phyloP scores from a whole-genome alignment of 2,888 invertebrate species.

The Lithodes maja region DNA sequence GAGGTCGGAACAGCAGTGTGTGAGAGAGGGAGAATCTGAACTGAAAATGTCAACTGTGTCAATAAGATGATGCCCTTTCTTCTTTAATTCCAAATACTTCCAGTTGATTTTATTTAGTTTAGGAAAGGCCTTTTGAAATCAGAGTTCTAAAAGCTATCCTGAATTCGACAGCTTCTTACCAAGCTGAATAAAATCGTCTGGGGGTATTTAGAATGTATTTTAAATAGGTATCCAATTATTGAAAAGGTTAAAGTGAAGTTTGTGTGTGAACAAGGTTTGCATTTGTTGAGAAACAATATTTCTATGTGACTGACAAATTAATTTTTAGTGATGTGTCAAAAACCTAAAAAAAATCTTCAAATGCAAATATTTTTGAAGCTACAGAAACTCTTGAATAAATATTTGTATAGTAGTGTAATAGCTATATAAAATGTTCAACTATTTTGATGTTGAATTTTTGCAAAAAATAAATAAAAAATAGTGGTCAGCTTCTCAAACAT shows the following conservation, averaged over 20 bases:
- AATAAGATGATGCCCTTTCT: neutral
- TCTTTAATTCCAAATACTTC: no score
- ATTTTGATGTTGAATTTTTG: slow-evolving; percentile 7
- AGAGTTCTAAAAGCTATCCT: no score
- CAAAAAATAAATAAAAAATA: neutral
- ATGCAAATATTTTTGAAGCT: neutral
- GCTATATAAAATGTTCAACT: slow-evolving; percentile 5
- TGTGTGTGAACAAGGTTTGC: neutral
- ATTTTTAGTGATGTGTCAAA: neutral
- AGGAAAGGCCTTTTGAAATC: no score
- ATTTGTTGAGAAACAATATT: neutral
- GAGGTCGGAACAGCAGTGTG: slow-evolving; percentile 23
- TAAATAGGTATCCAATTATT: no score
- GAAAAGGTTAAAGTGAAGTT: no score
- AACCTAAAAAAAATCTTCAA: neutral
- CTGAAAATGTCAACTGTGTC: neutral
- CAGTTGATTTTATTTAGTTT: no score
- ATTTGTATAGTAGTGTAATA: neutral
- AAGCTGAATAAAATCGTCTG: no score
- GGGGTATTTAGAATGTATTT: no score
- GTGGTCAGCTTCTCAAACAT: neutral
- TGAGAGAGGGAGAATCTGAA: neutral
- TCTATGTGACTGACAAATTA: neutral
- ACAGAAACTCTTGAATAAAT: neutral
- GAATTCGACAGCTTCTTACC: no score